Evolutionary conservation across 1,140 invertebrate species (phyloP), one percentile per base, ranked within the genome.

Genomic region (Yoshiicerus persimilis): DNA sequence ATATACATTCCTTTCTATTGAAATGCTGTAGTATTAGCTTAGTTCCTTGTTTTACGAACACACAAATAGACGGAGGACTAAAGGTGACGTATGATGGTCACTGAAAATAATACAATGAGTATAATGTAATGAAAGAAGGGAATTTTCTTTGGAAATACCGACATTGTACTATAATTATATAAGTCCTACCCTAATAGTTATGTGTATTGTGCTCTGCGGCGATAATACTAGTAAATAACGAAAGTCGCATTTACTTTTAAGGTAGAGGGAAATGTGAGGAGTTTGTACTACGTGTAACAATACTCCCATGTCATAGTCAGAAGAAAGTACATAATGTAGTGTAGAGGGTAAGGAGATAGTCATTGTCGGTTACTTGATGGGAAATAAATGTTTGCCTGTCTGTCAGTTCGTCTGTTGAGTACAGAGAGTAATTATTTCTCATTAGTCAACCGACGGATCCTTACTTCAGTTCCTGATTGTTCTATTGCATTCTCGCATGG

Each of bases 391-490:
- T 62, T 75, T 23, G 62, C 41, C 41, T 77, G 86, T 87, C 83
- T 75, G 87, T 86, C 56, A 39, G 66, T 80, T 86, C 84, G 87
- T 90, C 89, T 90, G 89, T 39, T 70, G 6, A 23, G 41, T 88
- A 90, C 89, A 88, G 34, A 90, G 89, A 90, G 85, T 90, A 88
- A 90, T 90, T 88, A 88, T 87, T 88, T 80, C 87, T 87, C 89
- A 90, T 90, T 88, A 90, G 30, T 90, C 75, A 80, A 80, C 75
- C 2, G 47, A 56, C 47, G 47, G 75, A 38, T 70, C 66, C 32
- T 70, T 64, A 83, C 70, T 27, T 30, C 30, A 84, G 34, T 80
- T 6, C 75, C 32, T 80, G 34, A 80, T 36, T 84, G n/a, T 84
- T 30, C 38, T 84, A 25, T 41, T 41, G 39, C 39, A 41, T 38